Percentiles rank a stretch among this genome's conserved stretches.
Conservation (phyloP, 2,888 invertebrate species). For the Criorhina ranunculi region DNA sequence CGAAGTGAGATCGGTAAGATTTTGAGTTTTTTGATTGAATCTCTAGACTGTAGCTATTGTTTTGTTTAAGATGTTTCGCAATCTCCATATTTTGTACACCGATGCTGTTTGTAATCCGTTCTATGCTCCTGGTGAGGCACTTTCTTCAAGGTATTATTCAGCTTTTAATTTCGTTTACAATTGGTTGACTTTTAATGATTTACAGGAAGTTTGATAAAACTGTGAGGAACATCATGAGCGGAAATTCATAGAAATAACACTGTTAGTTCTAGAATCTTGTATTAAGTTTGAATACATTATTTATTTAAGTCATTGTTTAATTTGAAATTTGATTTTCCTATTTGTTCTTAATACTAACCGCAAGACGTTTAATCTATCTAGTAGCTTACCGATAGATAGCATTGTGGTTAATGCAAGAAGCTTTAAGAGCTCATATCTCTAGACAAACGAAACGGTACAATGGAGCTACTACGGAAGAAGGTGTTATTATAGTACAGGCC, state of each 20-base stretch:
- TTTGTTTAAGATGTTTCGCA: conserved; percentile 90
- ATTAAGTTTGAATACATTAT: conserved; percentile 9
- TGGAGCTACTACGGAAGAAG: no score
- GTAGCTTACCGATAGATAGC: no score
- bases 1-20: conserved; percentile 93
- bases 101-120: conserved; percentile 99
- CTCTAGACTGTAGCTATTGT: background rate
- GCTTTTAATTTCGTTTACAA: conserved; percentile 4
- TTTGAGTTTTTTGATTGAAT: background rate
- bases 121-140: conserved; percentile 95
- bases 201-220: conserved; percentile 89
- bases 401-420: no score
- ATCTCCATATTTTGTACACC: conserved; percentile 95
- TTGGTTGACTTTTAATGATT: conserved; percentile 77
- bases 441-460: no score
- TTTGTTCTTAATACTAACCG: no score
- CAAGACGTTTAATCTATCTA: no score
- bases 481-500: no score
- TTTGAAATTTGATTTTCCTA: no score
- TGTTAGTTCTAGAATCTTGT: background rate
- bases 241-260: conserved; percentile 79
- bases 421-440: no score
- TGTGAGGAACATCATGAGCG: conserved; percentile 87
- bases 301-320: background rate
- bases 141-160: conserved; percentile 91